Base-by-base conservation (phyloP, 1,140 invertebrate species). In the Drusus annulatus region DNA sequence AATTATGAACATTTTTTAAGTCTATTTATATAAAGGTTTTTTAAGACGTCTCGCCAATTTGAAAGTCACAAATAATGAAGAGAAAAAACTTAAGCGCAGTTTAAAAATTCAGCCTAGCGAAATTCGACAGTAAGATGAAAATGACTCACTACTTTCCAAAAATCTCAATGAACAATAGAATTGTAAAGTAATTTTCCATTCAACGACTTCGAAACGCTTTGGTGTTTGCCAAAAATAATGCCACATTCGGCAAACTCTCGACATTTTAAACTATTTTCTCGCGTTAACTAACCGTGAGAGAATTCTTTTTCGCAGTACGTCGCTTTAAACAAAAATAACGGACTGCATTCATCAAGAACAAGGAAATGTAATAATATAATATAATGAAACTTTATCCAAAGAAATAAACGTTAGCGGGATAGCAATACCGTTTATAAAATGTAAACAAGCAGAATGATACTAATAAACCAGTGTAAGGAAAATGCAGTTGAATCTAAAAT, bases 151-250 rank as follows among this genome's bases (percentile, higher is more conserved):
- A 65, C 62, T 65, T 65, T 65, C 62, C 25, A 65, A 65, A 63
- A 25, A 28, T 65, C 62, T 7, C 10, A 28, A 65, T 65, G 62
- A 65, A 65, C 62, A 65, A 65, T 36, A 65, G 62, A 65, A 65
- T 65, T 65, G 62, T 28, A 25, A 65, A 65, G 25, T 28, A 65
- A 65, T 65, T 65, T 65, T 65, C 25, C 62, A 65, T 28, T 65
- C 62, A 28, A 31, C 28, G 62, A 15, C 62, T 65, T 65, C 16
- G 62, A 65, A 28, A 63, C 62, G 25, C 62, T 65, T 65, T 65
- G 62, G 25, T 16, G 21, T 65, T 65, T 28, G 62, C 62, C 62
- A 65, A 65, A 65, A 65, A 65, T 45, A 45, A 45, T 65, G 16
- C 62, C n/a, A 31, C 23, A 65, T 65, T 65, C 62, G 8, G 62